These are phyloP conservation scores for Nomada lathburiana DNA, from an alignment of 2,888 invertebrate genomes.

Conservation along the genomic window DNA sequence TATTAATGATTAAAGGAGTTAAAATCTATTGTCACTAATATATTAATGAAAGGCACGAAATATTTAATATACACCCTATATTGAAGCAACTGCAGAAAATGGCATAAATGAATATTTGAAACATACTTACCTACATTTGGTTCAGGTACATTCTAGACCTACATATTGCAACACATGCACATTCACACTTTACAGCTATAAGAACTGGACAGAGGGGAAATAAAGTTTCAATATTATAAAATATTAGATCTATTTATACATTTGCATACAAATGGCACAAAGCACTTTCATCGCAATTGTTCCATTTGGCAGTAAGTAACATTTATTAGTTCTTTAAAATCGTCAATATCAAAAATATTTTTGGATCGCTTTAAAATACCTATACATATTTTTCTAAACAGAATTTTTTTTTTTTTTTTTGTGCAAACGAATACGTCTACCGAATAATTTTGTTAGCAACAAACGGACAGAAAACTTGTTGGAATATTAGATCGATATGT, in stretches of 20 bases:
- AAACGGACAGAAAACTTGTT: too few species aligned
- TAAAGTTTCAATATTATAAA: slow-evolving; percentile 61
- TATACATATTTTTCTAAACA: neutral
- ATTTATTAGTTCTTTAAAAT: slow-evolving; percentile 7
- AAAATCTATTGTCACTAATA: too few species aligned
- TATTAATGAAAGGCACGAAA: too few species aligned
- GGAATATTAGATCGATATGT: neutral
- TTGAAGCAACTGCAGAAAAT: too few species aligned
- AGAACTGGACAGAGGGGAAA: slow-evolving; percentile 13
- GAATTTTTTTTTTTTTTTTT: neutral
- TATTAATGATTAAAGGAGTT: too few species aligned
- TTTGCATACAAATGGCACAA: slow-evolving; percentile 55
- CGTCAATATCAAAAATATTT: slow-evolving; percentile 32
- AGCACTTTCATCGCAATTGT: slow-evolving; percentile 37
- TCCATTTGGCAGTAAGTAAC: slow-evolving; percentile 44
- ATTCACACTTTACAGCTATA: neutral
- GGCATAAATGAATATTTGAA: too few species aligned
- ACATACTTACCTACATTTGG: too few species aligned
- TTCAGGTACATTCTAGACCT: neutral
- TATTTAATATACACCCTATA: too few species aligned
- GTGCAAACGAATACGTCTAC: neutral
- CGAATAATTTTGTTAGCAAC: neutral
- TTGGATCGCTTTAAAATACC: neutral
- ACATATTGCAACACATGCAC: neutral
- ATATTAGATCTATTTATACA: slow-evolving; percentile 72